Percentiles rank a stretch among this genome's conserved stretches.
Conservation (phyloP, 2,797 vertebrate genomes). For the Mus minutoides region DNA sequence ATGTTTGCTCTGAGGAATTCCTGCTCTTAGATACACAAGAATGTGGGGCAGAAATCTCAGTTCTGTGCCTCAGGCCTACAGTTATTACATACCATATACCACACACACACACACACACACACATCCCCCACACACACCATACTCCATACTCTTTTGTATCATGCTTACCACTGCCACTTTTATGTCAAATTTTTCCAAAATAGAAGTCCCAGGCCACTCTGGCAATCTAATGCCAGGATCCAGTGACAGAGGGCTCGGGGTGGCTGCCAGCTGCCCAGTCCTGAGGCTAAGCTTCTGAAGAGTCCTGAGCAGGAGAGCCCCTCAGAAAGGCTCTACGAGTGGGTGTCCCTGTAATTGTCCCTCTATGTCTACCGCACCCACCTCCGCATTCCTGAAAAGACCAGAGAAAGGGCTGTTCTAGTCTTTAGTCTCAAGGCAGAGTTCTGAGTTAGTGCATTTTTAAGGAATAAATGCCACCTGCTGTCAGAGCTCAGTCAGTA, state of each 20-base stretch:
- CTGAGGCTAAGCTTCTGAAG: not conserved
- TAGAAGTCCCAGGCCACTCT: not conserved
- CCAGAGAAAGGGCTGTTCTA: not conserved
- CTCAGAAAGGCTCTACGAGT: not conserved
- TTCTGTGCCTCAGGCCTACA: not conserved
- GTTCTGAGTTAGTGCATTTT: not conserved
- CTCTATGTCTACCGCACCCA: too few relatives aligned
- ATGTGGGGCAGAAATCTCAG: not conserved
- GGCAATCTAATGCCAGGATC: not conserved
- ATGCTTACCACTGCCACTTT: not conserved
- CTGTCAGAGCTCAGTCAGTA: not conserved
- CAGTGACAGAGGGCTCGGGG: too few relatives aligned
- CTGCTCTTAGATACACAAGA: not conserved
- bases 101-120: too few relatives aligned
- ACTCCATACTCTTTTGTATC: not conserved
- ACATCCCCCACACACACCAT: not conserved
- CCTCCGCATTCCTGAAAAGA: not conserved
- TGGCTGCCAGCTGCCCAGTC: not conserved
- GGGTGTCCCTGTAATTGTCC: not conserved
- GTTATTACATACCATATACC: not conserved
- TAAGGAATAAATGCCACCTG: conserved; percentile 58
- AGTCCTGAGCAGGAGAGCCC: not conserved
- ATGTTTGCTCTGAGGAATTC: not conserved
- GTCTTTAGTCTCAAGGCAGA: not conserved
- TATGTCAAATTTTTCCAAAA: not conserved